phyloP scores from a whole-genome alignment of 2,113 vertebrate species.

The Ophiodon elongatus region DNA sequence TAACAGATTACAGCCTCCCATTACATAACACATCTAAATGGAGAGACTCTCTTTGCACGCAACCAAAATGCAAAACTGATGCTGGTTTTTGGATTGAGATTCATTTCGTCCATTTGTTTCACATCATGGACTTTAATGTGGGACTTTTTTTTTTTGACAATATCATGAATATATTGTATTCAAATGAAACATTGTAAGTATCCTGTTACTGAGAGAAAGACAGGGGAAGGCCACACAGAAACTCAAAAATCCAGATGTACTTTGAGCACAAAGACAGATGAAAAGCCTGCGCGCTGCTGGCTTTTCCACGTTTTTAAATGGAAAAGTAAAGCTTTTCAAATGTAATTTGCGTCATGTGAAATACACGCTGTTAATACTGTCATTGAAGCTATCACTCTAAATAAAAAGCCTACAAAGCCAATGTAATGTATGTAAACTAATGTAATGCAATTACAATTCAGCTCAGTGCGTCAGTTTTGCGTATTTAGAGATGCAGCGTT shows the following conservation, averaged over 20 bases:
- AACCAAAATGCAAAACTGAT: slow-evolving; percentile 36
- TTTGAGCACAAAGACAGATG: neutral
- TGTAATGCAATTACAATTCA: neutral
- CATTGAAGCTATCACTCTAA: neutral
- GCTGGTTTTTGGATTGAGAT: slow-evolving; percentile 36
- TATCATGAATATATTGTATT: neutral
- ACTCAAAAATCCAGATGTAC: slow-evolving; percentile 9
- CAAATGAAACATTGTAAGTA: neutral
- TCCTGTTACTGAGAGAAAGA: neutral
- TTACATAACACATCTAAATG: slow-evolving; percentile 51
- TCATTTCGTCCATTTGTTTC: slow-evolving; percentile 14
- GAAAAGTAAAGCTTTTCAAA: neutral
- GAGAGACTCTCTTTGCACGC: slow-evolving; percentile 29
- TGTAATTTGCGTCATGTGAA: neutral
- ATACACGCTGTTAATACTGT: neutral
- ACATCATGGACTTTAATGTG: neutral
- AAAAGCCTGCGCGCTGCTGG: neutral
- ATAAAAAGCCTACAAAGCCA: slow-evolving; percentile 3
- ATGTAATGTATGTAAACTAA: slow-evolving; percentile 1
- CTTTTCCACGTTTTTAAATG: neutral
- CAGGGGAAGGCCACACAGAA: neutral
- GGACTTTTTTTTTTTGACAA: neutral
- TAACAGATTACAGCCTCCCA: slow-evolving; percentile 50
- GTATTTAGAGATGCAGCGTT: neutral
- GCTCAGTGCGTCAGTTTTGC: slow-evolving; percentile 4